Percentiles rank a stretch among this genome's conserved stretches.
Conservation (phyloP, 2,797 vertebrate genomes). For the Pangasius sanitwongsei region DNA sequence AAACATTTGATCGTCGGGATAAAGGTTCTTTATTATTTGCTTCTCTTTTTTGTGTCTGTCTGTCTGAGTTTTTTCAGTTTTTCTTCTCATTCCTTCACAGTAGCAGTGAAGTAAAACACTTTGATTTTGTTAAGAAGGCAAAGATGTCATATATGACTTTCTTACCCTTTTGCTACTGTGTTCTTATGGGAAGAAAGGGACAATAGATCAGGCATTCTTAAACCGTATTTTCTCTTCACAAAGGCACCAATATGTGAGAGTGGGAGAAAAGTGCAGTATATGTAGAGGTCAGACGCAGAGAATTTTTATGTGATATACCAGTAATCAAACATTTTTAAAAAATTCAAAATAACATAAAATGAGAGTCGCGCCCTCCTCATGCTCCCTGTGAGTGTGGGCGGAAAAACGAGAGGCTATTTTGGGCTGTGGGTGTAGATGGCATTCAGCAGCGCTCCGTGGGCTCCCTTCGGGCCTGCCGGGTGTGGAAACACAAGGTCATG, state of each 20-base stretch:
- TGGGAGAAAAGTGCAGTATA: neutral
- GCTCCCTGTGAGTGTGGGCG: conserved; percentile 38
- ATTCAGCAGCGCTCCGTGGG: conserved; percentile 40
- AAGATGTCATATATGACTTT: conserved; percentile 4
- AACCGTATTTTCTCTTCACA: neutral
- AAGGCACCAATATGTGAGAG: neutral
- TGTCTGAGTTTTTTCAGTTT: conserved; percentile 18
- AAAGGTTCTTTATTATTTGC: conserved; percentile 72
- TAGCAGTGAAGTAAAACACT: conserved; percentile 26
- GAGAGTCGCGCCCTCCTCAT: conserved; percentile 33
- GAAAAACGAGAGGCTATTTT: conserved; percentile 54
- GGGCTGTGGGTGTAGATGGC: conserved; percentile 58
- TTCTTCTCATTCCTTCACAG: conserved; percentile 13
- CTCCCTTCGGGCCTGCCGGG: conserved; percentile 65
- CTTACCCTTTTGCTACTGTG: neutral
- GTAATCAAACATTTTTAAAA: conserved; percentile 11
- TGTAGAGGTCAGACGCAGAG: neutral
- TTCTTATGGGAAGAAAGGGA: conserved; percentile 12
- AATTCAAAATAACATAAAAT: conserved; percentile 36
- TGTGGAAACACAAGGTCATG: conserved; percentile 88
- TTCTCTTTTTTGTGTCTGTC: conserved; percentile 56
- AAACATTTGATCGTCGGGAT: conserved; percentile 86
- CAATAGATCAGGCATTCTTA: neutral
- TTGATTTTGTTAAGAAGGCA: conserved; percentile 23
- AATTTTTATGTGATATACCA: neutral